Evolutionary conservation across 2,113 vertebrate species (phyloP).

Genomic region (Phaetusa simplex): DNA sequence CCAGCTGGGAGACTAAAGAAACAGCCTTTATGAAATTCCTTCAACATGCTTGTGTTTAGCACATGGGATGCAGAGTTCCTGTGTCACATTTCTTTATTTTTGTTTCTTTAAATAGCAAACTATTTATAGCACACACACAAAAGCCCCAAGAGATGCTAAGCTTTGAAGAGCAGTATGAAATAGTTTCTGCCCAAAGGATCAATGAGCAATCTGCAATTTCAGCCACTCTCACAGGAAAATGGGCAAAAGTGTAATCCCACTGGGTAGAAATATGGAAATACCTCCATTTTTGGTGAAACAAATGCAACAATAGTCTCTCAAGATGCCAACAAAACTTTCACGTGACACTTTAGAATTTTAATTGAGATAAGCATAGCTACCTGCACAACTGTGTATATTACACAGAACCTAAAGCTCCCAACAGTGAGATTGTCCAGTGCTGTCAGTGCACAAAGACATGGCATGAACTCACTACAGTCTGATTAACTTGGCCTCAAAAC

Average conservation of each 20-base stretch:
- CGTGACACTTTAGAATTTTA: not conserved
- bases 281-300: not conserved
- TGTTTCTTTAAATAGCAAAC: not conserved
- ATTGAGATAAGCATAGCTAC: not conserved
- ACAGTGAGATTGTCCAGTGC: not conserved
- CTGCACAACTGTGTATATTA: not conserved
- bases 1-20: slow-evolving; percentile 4
- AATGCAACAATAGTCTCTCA: not conserved
- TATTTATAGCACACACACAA: not conserved
- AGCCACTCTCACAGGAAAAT: not conserved
- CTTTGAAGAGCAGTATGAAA: not conserved
- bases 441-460: not conserved
- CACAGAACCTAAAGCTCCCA: not conserved
- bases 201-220: not conserved
- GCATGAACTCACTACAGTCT: not conserved
- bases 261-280: not conserved
- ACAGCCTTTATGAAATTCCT: not conserved
- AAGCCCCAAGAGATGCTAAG: not conserved
- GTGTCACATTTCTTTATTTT: not conserved
- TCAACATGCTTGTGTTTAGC: not conserved
- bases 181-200: not conserved
- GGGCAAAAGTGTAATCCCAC: not conserved
- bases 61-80: not conserved
- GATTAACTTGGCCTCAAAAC: not conserved
- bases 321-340: not conserved